Base-by-base conservation (phyloP, 2,888 invertebrate species). In the Dendrolimus houi region DNA sequence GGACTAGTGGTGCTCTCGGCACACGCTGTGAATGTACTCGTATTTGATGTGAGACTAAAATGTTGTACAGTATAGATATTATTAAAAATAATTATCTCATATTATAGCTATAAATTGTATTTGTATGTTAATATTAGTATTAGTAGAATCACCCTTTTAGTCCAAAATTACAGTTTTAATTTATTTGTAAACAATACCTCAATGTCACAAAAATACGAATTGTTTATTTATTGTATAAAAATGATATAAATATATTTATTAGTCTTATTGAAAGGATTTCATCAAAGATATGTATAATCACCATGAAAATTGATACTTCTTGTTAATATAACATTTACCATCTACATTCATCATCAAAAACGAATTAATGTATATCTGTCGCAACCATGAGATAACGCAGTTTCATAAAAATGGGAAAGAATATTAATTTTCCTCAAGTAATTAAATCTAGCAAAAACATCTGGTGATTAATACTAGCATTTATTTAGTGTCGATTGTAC, bases 31-130 rank as follows among this genome's bases (percentile, higher is more conserved):
- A 77, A 77, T 71, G 77, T 81, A 75, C 74, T 77, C 77, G 77
- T 81, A 75, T 74, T 77, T 77, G 73, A 78, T 83, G 83, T 85
- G 85, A 84, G 82, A 89, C 83, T 74, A 65, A 79, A 86, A 87
- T 88, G 87, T 78, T 84, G 84, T 89, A 90, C 90, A 90, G 86
- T 83, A 84, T 83, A 87, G 83, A 83, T 83, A 79, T 74, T 85
- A 85, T 79, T 75, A 73, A 79, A 81, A 77, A 77, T 83, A 84
- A 79, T 82, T 80, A 86, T 83, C 79, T 81, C 77, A 76, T 81
- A 83, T 78, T 76, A 80, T 84, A 82, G 75, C 62, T 80, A 79
- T 75, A 76, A 70, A 62, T 64, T 62, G 59, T 62, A 59, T 81
- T 75, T 79, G 76, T 85, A 85, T 75, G 77, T 74, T 81, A 77